These are phyloP conservation scores for Chelon auratus DNA, from an alignment of 2,797 vertebrate species.

Conservation along the genomic window DNA sequence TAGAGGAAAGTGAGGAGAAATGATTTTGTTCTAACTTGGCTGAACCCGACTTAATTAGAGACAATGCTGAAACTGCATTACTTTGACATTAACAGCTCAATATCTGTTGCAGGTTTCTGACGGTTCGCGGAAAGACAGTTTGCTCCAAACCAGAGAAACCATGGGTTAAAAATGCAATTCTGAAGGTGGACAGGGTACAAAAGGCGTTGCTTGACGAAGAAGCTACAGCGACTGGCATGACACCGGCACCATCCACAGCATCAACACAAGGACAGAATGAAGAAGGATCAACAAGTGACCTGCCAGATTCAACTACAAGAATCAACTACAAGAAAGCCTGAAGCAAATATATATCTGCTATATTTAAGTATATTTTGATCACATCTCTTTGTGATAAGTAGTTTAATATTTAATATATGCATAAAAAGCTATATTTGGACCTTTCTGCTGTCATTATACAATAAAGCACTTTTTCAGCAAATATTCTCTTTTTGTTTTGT, in stretches of 20 bases:
- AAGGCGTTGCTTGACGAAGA: neutral
- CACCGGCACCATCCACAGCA: neutral
- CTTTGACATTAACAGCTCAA: neutral
- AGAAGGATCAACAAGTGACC: neutral
- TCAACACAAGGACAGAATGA: neutral
- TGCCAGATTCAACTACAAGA: neutral
- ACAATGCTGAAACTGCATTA: neutral
- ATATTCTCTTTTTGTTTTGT: constrained; percentile 1
- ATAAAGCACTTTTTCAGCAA: constrained; percentile 18
- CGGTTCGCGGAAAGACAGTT: fast-evolving
- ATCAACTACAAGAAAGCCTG: neutral
- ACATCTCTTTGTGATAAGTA: neutral
- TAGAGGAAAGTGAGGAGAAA: too few relatives aligned
- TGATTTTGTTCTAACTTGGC: neutral
- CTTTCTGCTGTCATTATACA: neutral
- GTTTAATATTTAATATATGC: neutral
- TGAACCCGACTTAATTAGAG: neutral
- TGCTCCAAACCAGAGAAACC: constrained; percentile 53
- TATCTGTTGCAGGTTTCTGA: constrained; percentile 61
- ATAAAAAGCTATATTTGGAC: neutral
- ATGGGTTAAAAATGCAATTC: constrained; percentile 29
- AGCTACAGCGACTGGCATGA: neutral
- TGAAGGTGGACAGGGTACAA: constrained; percentile 38
- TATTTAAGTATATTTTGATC: neutral
- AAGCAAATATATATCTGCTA: constrained; percentile 8